Evolutionary conservation across 1,140 invertebrate genomes (phyloP).

Genomic region (Vollenhovia emeryi): DNA sequence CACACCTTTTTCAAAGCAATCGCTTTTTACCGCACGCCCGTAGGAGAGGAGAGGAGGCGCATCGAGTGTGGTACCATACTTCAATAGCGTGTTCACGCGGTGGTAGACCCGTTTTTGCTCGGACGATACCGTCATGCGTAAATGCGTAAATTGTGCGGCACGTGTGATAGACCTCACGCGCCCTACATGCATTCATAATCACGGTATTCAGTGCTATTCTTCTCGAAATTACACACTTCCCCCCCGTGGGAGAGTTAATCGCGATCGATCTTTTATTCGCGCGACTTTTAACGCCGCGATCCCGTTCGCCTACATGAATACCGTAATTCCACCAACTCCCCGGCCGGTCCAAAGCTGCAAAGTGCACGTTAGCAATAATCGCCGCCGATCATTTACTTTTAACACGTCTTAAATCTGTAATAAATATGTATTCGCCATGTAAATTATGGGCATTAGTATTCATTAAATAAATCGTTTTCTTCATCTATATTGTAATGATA

Average conservation of each 20-base stretch:
- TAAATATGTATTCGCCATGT: background rate
- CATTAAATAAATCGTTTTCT: background rate
- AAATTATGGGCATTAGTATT: slow-evolving; percentile 1
- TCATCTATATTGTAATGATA: background rate
- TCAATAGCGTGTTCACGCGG: slow-evolving; percentile 18
- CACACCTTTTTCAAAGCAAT: slow-evolving; percentile 3
- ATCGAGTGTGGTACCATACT: background rate
- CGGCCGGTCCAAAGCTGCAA: slow-evolving; percentile 1
- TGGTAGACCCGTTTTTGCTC: slow-evolving; percentile 45
- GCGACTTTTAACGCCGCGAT: slow-evolving; percentile 42
- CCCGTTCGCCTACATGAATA: slow-evolving; percentile 44
- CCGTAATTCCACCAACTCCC: background rate
- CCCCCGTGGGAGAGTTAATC: slow-evolving; percentile 44
- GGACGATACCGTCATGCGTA: slow-evolving; percentile 60
- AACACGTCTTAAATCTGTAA: background rate
- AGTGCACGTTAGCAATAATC: slow-evolving; percentile 28
- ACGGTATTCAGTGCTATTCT: slow-evolving; percentile 57
- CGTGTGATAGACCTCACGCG: slow-evolving; percentile 59
- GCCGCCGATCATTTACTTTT: background rate
- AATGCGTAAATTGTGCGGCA: slow-evolving; percentile 61
- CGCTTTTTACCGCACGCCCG: background rate
- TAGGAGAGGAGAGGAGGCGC: background rate
- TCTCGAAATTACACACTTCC: slow-evolving; percentile 58
- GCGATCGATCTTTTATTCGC: slow-evolving; percentile 56
- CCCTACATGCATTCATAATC: slow-evolving; percentile 60